phyloP scores from a whole-genome alignment of 2,888 invertebrate species.

The Ectemnius continuus region DNA sequence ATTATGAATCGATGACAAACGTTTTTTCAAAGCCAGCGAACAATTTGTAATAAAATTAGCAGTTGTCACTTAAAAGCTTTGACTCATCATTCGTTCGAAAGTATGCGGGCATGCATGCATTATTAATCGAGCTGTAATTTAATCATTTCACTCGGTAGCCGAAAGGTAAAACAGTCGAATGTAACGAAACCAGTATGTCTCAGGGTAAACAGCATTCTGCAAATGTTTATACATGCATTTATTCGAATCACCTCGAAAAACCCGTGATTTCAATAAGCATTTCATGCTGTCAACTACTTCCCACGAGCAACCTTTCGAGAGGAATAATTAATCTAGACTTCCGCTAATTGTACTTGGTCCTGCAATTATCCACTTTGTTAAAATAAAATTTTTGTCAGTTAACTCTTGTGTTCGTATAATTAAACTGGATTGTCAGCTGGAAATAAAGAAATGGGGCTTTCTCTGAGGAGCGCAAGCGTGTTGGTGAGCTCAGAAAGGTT shows the following conservation, averaged over 20 bases:
- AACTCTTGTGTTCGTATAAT: too few species aligned
- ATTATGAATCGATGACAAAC: too few species aligned
- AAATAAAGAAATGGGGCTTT: not conserved
- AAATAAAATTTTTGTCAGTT: too few species aligned
- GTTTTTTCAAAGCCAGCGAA: too few species aligned
- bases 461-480: not conserved
- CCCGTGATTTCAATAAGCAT: not conserved
- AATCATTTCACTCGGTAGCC: not conserved
- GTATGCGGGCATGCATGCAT: not conserved
- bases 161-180: not conserved
- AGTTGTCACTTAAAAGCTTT: too few species aligned
- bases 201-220: constrained; percentile 7
- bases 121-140: not conserved
- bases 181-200: not conserved
- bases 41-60: too few species aligned
- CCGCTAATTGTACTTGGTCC: too few species aligned
- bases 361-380: too few species aligned
- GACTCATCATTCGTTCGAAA: too few species aligned
- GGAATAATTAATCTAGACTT: too few species aligned
- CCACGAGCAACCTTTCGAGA: too few species aligned
- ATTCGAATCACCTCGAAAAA: constrained; percentile 2
- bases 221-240: not conserved
- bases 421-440: too few species aligned
- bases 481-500: not conserved
- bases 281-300: not conserved